Conservation (phyloP, 2,113 vertebrate species). For the Paradoxurus hermaphroditus region DNA sequence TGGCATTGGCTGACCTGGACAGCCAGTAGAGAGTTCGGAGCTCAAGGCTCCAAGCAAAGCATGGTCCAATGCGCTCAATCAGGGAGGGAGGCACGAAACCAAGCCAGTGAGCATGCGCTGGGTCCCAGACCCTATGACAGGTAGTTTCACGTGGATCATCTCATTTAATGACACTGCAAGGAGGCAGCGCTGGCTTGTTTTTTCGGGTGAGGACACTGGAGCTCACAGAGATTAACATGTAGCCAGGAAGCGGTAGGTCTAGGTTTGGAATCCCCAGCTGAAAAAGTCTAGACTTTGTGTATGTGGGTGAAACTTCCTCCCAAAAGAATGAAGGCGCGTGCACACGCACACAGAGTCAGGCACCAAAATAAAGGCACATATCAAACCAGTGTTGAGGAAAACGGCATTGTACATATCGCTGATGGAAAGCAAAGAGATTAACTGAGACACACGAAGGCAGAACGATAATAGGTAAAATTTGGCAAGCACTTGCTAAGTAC, state of each 20-base stretch:
- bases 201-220: neutral
- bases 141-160: neutral
- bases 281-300: neutral
- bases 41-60: neutral
- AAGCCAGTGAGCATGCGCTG: fast-evolving
- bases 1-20: neutral
- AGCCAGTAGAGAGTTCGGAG: neutral
- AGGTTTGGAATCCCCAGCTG: neutral
- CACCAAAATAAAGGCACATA: neutral
- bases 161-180: neutral
- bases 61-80: neutral
- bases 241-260: neutral
- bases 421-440: neutral
- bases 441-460: neutral
- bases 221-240: neutral
- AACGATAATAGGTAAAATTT: neutral
- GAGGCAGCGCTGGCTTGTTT: neutral
- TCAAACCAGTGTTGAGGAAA: neutral
- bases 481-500: neutral
- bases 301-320: neutral
- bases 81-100: neutral
- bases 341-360: neutral
- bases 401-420: neutral
- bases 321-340: neutral
- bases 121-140: neutral